These are phyloP conservation scores for Ctenoplectra terminalis DNA, from an alignment of 1,140 invertebrate species.

Conservation along the genomic window DNA sequence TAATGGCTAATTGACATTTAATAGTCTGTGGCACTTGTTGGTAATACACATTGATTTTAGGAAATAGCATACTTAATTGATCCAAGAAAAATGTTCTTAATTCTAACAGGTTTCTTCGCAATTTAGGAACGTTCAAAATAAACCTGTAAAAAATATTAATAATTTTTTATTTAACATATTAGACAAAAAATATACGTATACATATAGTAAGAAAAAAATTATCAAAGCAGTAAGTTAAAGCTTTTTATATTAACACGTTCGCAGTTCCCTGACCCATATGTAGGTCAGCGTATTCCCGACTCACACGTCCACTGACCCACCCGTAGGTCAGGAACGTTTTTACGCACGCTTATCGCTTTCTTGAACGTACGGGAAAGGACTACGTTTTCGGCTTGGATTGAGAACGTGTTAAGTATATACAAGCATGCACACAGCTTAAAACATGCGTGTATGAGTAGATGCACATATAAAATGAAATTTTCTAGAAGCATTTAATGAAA, in stretches of 20 bases:
- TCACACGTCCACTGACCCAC: too few species aligned
- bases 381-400: too few species aligned
- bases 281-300: too few species aligned
- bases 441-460: background rate
- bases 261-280: too few species aligned
- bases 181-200: background rate
- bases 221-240: background rate
- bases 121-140: constrained; percentile 84
- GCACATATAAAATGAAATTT: background rate
- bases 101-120: constrained; percentile 83
- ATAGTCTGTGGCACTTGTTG: constrained; percentile 85
- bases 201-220: background rate
- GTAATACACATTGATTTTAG: constrained; percentile 82
- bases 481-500: background rate
- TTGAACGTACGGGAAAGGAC: too few species aligned
- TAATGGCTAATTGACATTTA: constrained; percentile 87
- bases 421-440: background rate
- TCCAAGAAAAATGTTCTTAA: constrained; percentile 84
- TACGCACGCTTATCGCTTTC: too few species aligned
- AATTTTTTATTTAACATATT: background rate
- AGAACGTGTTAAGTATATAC: background rate
- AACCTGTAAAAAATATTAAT: constrained; percentile 81
- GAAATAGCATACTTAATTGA: constrained; percentile 82
- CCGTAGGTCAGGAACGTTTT: too few species aligned
- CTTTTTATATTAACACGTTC: background rate